Base-by-base conservation (phyloP, 1,140 invertebrate species). In the Pygmarrhopalites habei region DNA sequence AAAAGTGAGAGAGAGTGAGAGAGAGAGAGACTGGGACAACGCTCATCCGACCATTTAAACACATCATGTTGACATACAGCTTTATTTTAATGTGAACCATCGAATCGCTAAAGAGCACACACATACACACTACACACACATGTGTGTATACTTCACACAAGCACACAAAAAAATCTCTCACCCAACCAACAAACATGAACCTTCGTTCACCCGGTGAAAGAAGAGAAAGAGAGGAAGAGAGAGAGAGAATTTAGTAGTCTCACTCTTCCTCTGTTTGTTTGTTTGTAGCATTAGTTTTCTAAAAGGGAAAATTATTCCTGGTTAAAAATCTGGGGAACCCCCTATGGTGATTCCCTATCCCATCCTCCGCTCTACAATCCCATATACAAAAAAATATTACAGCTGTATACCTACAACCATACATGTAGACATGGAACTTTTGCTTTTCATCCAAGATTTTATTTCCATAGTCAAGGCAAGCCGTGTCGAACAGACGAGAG, bases 311-410 rank as follows among this genome's bases (percentile, higher is more conserved):
- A 49, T 49, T 49, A 49, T 49, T 49, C 46, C 46, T 49, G 47
- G 12, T n/a, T 53, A 62, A 58, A 65, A 65, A 65, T 65, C 64
- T 58, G 64, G 64, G 52, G 49, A 55, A 60, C 64, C 64, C 46
- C 64, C 64, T 61, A 47, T 30, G 23, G 64, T 41, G 51, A 60
- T 60, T 58, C 49, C 29, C 46, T 30, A 12, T 12, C 41, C 44
- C n/a, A n/a, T n/a, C n/a, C n/a, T n/a, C n/a, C n/a, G n/a, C n/a
- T n/a, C n/a, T n/a, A n/a, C n/a, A n/a, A n/a, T n/a, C n/a, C n/a
- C n/a, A n/a, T n/a, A n/a, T n/a, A n/a, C n/a, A n/a, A n/a, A n/a
- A n/a, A n/a, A n/a, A n/a, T n/a, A n/a, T n/a, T n/a, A n/a, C n/a
- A n/a, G n/a, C n/a, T n/a, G n/a, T n/a, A n/a, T n/a, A n/a, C n/a